Base-by-base conservation (phyloP, 2,113 vertebrate species). In the Phrynosoma blainvillii region DNA sequence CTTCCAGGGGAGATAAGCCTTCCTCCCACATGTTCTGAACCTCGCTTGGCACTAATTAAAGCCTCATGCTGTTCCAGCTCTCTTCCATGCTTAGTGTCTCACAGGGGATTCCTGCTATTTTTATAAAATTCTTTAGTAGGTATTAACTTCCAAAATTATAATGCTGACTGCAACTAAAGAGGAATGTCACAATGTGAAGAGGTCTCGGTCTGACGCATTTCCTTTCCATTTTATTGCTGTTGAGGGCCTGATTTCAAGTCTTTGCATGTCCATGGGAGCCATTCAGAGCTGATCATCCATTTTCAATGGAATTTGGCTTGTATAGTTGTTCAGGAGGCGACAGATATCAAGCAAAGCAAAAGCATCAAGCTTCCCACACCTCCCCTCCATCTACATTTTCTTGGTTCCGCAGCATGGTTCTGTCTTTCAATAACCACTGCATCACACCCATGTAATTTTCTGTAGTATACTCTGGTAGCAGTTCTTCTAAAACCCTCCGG, bases 41-140 rank as follows among this genome's bases (percentile, higher is more conserved):
- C 79, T n/a, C 56, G 7, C 52, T 84, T 79, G 30, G 52, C 79
- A 82, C 70, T 85, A 89, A 80, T 59, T 87, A 89, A 65, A 89
- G 80, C 36, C 25, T 62, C 75, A n/a, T 21, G 25, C 52, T 88
- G 65, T n/a, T 79, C 65, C 65, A 87, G 27, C 32, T 47, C 11
- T 52, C 54, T 62, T 62, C n/a, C 10, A 11, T 73, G 25, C 32
- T 88, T 62, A 78, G 9, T 54, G 2, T 40, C 52, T 88, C 25
- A 23, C 75, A 71, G 52, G 86, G 65, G 65, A 59, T 56, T 66
- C 71, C 82, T 42, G 70, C 40, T 87, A 56, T 81, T 87, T 82
- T 36, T 68, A 54, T 66, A 77, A 52, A 59, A 14, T 4, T 62
- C 30, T 87, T 87, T 66, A 12, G 62, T 68, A 25, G 74, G n/a